Evolutionary conservation across 2,888 invertebrate species (phyloP), one percentile per base, ranked within the genome.

Genomic region (Hartigia nigra): DNA sequence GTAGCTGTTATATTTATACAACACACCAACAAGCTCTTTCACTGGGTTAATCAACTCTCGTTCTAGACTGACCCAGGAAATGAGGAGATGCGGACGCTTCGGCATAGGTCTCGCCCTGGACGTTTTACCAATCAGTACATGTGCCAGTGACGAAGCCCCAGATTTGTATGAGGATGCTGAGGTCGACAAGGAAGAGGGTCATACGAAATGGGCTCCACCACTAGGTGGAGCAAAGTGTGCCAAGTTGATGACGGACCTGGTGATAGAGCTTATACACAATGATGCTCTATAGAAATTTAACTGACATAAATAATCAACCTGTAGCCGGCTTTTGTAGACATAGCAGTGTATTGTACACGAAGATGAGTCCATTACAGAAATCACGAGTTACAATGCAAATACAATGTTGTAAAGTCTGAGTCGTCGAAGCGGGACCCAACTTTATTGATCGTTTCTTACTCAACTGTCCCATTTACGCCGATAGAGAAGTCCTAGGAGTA

Each of bases 81-180:
- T 95, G 85, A 93, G 93, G 84, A 92, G 93, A 23, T 94, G 94
- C 84, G 94, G 95, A 12, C 93, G 93, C 74, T 95, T 95, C 84
- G 95, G 95, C 0, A 92, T 95, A 4, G 96, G 96, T 1, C 90
- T 95, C 12, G 95, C 96, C 0, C 86, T 96, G 82, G 96, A 96
- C 85, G 95, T 95, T 91, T 93, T 95, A 82, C 96, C 95, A 1
- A 95, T 95, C 75, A 94, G 93, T 88, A 95, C 94, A 0, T 95
- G 95, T 80, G 94, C 95, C 76, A 95, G 95, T 75, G 93, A 94
- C 77, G 95, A 95, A 87, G 96, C 96, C 0, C 96, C 95, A 0
- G 95, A 95, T 86, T 91, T 96, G 80, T 95, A 95, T 86, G 90
- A 92, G 76, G 89, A 85, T 23, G 86, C 88, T 36, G 86, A 55